A percentile compares a stretch with the other conserved stretches of the same genome.
These are phyloP conservation scores for Astyanax mexicanus DNA, from an alignment of 2,797 vertebrate species.

Conservation along the genomic window DNA sequence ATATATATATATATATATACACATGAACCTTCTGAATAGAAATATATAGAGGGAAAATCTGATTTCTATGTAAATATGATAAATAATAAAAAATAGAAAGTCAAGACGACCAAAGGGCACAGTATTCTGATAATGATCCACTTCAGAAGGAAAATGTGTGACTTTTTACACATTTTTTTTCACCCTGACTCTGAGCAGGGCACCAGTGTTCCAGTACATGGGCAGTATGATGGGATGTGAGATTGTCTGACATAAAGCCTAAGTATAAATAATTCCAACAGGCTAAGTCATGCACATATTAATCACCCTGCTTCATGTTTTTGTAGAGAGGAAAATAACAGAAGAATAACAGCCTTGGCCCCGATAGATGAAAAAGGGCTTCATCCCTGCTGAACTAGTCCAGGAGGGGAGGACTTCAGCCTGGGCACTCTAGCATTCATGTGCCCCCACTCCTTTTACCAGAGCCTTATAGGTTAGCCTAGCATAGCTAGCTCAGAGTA, in stretches of 20 bases:
- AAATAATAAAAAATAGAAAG: too few species aligned
- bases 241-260: slow-evolving; percentile 36
- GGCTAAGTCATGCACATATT: slow-evolving; percentile 58
- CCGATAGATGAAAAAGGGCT: slow-evolving; percentile 49
- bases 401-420: slow-evolving; percentile 28
- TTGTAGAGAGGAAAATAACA: slow-evolving; percentile 41
- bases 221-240: slow-evolving; percentile 30
- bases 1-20: too few species aligned
- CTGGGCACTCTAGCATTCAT: background rate
- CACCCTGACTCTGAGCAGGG: slow-evolving; percentile 17
- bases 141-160: background rate
- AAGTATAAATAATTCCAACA: slow-evolving; percentile 56
- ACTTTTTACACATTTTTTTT: too few species aligned
- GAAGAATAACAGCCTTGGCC: slow-evolving; percentile 50
- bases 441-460: background rate
- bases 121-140: too few species aligned
- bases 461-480: background rate
- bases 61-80: too few species aligned
- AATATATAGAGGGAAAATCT: too few species aligned
- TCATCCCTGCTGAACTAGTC: slow-evolving; percentile 40
- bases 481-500: background rate
- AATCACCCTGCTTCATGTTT: slow-evolving; percentile 54
- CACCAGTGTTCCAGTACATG: slow-evolving; percentile 26
- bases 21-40: too few species aligned
- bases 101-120: too few species aligned